phyloP scores from a whole-genome alignment of 1,140 invertebrate species.

The Panonychus citri region DNA sequence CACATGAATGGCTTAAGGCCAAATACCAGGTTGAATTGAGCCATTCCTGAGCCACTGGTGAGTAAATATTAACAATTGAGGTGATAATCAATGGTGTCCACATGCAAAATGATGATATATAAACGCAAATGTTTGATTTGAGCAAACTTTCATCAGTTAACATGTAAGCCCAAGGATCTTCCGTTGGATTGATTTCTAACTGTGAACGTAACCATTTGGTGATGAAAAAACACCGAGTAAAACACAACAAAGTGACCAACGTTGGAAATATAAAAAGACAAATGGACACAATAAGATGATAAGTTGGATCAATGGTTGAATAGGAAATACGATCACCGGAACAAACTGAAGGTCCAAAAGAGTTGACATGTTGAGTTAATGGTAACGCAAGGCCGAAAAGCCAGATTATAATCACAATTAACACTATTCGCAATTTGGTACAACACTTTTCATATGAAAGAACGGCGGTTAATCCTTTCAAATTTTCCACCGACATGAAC shows the following conservation, averaged over 20 bases:
- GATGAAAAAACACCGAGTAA: slow-evolving; percentile 35
- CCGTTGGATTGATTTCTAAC: slow-evolving; percentile 3
- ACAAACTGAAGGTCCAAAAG: slow-evolving; percentile 20
- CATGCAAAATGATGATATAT: slow-evolving; percentile 33
- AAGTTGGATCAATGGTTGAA: background rate
- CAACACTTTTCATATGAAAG: slow-evolving; percentile 14
- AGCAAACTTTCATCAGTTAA: slow-evolving; percentile 32
- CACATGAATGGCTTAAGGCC: slow-evolving; percentile 38
- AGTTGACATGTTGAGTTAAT: slow-evolving; percentile 26
- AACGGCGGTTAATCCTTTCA: slow-evolving; percentile 8
- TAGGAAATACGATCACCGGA: background rate
- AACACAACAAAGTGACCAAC: slow-evolving; percentile 19
- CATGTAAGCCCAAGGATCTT: background rate
- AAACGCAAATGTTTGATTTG: slow-evolving; percentile 37
- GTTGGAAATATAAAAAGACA: slow-evolving; percentile 22
- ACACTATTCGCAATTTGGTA: slow-evolving; percentile 12
- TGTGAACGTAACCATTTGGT: slow-evolving; percentile 18
- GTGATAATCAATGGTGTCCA: slow-evolving; percentile 38
- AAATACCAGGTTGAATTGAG: slow-evolving; percentile 42
- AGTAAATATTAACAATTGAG: background rate
- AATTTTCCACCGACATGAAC: slow-evolving; percentile 34
- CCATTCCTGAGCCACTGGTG: slow-evolving; percentile 21
- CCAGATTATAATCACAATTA: slow-evolving; percentile 30
- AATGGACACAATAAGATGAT: slow-evolving; percentile 7
- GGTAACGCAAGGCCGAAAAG: slow-evolving; percentile 28